These are phyloP conservation scores for Sebastes taczanowskii DNA, from an alignment of 2,797 vertebrate genomes.

Conservation along the genomic window DNA sequence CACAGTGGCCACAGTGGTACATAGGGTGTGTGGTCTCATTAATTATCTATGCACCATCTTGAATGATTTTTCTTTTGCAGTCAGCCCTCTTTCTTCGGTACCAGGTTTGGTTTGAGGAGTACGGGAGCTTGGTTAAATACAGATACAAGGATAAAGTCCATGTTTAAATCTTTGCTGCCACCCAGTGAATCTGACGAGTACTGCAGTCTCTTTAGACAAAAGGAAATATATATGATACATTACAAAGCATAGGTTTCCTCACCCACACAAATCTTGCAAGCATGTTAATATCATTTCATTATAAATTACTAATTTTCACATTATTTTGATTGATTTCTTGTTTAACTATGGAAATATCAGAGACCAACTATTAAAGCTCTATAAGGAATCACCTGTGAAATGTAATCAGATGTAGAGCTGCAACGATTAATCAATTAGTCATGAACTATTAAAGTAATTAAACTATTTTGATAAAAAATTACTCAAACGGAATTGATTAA, in stretches of 20 bases:
- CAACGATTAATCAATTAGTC: too few species aligned
- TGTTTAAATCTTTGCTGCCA: slow-evolving; percentile 69
- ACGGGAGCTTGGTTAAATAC: neutral
- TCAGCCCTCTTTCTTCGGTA: neutral
- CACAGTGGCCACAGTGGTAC: neutral
- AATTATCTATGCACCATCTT: neutral
- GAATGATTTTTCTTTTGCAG: slow-evolving; percentile 8
- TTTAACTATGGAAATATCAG: neutral
- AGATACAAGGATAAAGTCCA: neutral
- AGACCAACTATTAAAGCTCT: neutral
- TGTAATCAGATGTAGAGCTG: neutral
- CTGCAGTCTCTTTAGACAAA: slow-evolving; percentile 35
- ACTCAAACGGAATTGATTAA: too few species aligned
- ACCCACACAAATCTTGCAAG: neutral
- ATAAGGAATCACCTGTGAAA: neutral
- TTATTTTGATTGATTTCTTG: too few species aligned
- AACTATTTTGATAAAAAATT: too few species aligned
- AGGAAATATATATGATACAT: neutral
- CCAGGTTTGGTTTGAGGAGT: neutral
- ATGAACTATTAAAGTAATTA: too few species aligned
- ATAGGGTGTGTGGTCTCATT: neutral
- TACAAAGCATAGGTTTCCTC: neutral
- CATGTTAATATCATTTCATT: neutral
- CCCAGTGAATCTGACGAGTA: slow-evolving; percentile 48
- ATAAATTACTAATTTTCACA: neutral